Conservation (phyloP, 2,113 vertebrate species). For the Noturus placidus region DNA sequence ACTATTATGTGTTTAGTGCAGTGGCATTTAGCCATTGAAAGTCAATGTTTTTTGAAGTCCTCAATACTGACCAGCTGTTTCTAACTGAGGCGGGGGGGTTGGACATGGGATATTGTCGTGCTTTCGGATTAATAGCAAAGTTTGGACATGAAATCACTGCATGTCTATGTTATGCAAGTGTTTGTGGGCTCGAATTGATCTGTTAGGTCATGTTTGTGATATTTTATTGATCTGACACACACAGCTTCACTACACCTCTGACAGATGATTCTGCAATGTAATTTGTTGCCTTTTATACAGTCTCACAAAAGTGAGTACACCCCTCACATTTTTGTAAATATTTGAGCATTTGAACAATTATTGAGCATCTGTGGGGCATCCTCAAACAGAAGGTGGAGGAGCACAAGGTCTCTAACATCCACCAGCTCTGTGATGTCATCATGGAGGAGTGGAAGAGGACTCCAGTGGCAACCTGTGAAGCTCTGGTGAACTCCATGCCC, state of each 20-base stretch:
- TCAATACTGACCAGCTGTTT: background rate
- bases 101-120: background rate
- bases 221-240: constrained; percentile 21
- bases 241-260: background rate
- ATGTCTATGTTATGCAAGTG: background rate
- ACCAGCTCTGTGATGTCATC: too few species aligned
- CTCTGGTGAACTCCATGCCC: too few species aligned
- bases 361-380: too few species aligned
- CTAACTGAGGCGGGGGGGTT: too few species aligned
- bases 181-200: constrained; percentile 12
- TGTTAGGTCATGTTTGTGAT: constrained; percentile 16
- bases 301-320: too few species aligned
- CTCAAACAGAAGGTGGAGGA: too few species aligned
- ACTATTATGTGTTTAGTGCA: background rate
- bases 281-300: constrained; percentile 19
- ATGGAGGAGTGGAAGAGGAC: too few species aligned
- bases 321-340: too few species aligned
- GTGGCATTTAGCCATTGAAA: background rate
- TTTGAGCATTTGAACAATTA: too few species aligned
- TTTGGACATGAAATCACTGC: background rate
- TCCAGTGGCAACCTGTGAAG: too few species aligned
- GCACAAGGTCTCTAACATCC: too few species aligned
- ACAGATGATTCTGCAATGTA: constrained; percentile 3
- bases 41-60: background rate
- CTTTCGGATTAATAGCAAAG: background rate